These are phyloP conservation scores for Acyrthosiphon pisum DNA, from an alignment of 1,140 invertebrate genomes.

Conservation along the genomic window DNA sequence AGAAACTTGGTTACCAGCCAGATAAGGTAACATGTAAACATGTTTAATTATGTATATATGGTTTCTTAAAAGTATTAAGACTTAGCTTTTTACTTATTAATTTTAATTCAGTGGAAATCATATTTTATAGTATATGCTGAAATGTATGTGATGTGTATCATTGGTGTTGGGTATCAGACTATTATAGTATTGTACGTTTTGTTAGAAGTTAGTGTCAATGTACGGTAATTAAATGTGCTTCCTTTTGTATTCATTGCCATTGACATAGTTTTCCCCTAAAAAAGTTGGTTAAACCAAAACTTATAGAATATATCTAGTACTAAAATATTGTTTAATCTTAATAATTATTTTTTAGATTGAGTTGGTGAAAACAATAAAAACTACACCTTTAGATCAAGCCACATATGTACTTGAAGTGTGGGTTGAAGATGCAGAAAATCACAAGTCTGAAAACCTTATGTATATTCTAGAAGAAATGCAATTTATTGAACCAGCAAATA, in stretches of 20 bases:
- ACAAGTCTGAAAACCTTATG: conserved; percentile 78
- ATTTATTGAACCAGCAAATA: conserved; percentile 70
- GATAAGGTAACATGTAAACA: conserved; percentile 70
- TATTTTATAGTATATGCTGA: too few relatives aligned
- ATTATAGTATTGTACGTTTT: not conserved
- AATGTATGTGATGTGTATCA: not conserved
- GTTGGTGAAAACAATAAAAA: conserved; percentile 76
- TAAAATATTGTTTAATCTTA: not conserved
- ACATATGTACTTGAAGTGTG: conserved; percentile 82
- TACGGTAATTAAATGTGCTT: not conserved
- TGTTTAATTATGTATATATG: not conserved
- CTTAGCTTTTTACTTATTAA: not conserved
- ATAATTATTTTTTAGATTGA: conserved; percentile 67
- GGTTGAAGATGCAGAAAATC: conserved; percentile 86
- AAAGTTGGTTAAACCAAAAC: not conserved
- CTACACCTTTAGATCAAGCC: conserved; percentile 70
- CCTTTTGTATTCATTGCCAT: not conserved
- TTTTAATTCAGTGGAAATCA: too few relatives aligned
- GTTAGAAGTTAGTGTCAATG: too few relatives aligned
- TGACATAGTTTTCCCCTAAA: not conserved
- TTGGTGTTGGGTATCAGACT: not conserved
- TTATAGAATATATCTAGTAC: not conserved
- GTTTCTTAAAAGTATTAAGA: not conserved
- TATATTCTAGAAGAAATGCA: conserved; percentile 85
- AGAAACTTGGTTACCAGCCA: conserved; percentile 78